A percentile compares a stretch with the other conserved stretches of the same genome.
Evolutionary conservation across 2,113 vertebrate genomes (phyloP).

Genomic region (Macroglossus sobrinus): DNA sequence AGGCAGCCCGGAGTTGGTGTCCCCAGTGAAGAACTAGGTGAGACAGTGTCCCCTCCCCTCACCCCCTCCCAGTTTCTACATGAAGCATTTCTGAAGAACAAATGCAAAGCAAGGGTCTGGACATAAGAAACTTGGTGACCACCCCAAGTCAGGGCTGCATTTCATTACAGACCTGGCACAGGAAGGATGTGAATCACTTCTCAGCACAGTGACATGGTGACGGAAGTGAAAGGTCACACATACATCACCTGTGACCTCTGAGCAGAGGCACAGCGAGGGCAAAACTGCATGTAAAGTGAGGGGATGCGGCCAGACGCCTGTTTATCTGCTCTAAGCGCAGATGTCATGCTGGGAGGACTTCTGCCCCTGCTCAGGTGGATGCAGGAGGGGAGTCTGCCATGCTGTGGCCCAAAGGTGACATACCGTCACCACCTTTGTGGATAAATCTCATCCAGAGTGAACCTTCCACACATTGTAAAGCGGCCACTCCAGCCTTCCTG

Average conservation of each 20-base stretch:
- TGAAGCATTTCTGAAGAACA: slow-evolving; percentile 8
- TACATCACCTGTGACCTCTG: background rate
- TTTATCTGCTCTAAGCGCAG: background rate
- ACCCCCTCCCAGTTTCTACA: background rate
- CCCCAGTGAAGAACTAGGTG: background rate
- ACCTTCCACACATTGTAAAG: background rate
- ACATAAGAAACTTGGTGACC: background rate
- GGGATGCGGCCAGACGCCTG: background rate
- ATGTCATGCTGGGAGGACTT: background rate
- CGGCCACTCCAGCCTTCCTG: background rate
- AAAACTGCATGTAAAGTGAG: background rate
- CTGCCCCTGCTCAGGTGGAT: background rate
- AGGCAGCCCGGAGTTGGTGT: background rate
- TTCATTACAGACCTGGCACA: background rate
- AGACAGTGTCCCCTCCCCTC: background rate
- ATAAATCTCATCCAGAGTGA: background rate
- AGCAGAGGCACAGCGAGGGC: background rate
- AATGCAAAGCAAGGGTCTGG: background rate
- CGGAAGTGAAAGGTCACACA: background rate
- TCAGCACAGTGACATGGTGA: background rate
- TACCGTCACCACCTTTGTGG: background rate
- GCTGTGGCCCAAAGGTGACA: background rate
- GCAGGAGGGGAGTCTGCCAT: background rate
- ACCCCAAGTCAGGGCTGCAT: background rate
- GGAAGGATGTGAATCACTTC: background rate